A percentile compares a stretch with the other conserved stretches of the same genome.
These are phyloP conservation scores for Dasyurus viverrinus DNA, from an alignment of 2,113 vertebrate species.

Conservation along the genomic window DNA sequence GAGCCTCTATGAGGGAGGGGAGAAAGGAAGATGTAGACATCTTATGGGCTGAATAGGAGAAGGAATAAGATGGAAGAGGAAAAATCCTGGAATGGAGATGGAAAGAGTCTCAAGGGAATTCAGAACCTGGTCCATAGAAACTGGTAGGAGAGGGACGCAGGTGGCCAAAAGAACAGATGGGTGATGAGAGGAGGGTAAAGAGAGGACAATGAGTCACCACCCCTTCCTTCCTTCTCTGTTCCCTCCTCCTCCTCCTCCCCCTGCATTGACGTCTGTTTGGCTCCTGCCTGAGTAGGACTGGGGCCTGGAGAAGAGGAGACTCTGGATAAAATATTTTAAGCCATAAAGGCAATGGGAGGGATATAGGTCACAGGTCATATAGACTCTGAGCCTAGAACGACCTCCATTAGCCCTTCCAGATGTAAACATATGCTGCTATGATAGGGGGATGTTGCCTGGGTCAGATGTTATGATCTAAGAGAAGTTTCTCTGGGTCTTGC, in stretches of 20 bases:
- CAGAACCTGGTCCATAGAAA: neutral
- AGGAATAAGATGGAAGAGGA: neutral
- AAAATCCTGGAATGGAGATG: neutral
- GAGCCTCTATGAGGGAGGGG: neutral
- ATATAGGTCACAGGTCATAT: neutral
- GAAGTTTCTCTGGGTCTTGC: neutral
- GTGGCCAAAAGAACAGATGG: neutral
- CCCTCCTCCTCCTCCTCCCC: neutral
- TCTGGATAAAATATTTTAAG: neutral
- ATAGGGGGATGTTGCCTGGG: neutral
- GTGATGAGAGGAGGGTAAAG: neutral
- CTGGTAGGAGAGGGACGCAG: neutral
- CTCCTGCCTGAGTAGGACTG: neutral
- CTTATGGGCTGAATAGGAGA: neutral
- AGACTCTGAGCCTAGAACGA: neutral
- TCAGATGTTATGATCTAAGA: neutral
- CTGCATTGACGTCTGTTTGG: neutral
- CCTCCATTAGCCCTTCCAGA: neutral
- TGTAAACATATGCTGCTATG: neutral
- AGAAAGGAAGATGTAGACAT: neutral
- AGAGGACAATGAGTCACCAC: neutral
- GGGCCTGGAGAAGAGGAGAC: neutral
- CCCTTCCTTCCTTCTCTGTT: neutral
- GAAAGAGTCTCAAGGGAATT: neutral
- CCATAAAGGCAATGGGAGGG: neutral